Conservation (phyloP, 2,888 invertebrate species). For the Pteria penguin region DNA sequence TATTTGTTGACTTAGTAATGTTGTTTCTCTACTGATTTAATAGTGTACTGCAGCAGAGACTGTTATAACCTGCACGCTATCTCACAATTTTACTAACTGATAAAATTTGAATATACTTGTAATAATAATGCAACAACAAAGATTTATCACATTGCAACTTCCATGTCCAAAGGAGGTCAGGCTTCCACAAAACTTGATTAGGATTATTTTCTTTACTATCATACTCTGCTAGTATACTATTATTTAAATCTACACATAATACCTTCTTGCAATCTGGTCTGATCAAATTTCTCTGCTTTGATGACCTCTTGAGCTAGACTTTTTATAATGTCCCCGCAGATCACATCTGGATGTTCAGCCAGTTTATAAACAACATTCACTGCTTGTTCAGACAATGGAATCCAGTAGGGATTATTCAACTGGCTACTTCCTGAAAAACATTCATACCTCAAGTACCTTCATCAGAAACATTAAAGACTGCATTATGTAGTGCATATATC, state of each 20-base stretch:
- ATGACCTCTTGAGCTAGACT: conserved; percentile 53
- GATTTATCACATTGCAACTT: too few species aligned
- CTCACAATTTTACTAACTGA: too few species aligned
- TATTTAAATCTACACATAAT: background rate
- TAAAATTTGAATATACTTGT: too few species aligned
- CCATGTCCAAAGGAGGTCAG: too few species aligned
- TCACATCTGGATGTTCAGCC: conserved; percentile 83
- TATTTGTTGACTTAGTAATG: too few species aligned
- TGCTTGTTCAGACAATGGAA: conserved; percentile 83
- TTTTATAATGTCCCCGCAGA: conserved; percentile 77
- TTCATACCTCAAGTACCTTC: too few species aligned
- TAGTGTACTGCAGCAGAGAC: too few species aligned
- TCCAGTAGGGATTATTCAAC: conserved; percentile 82
- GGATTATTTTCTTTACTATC: background rate
- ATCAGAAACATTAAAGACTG: too few species aligned
- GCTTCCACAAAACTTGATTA: background rate
- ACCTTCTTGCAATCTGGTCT: background rate
- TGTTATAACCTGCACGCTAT: too few species aligned
- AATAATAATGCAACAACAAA: too few species aligned
- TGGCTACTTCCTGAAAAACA: conserved; percentile 51
- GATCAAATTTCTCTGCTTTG: conserved; percentile 15
- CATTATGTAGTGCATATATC: too few species aligned
- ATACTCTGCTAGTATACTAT: background rate
- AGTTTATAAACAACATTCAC: conserved; percentile 84
- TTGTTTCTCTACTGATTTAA: too few species aligned